Evolutionary conservation across 2,888 invertebrate species (phyloP), one percentile per base, ranked within the genome.

Genomic region (Oscheius sp.): DNA sequence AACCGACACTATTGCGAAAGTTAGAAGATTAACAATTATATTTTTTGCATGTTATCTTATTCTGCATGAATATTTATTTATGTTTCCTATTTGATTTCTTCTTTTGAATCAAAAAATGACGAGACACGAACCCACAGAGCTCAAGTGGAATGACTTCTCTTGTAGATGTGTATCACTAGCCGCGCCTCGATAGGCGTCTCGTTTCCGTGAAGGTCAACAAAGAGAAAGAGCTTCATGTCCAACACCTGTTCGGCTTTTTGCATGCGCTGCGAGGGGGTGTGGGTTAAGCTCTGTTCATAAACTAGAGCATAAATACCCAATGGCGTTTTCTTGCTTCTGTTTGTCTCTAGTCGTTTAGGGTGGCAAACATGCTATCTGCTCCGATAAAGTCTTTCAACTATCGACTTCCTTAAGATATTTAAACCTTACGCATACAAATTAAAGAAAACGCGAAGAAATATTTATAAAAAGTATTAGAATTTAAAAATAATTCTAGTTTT

Each of bases 81-180:
- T 54, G 54, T 33, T 54, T 54, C 20, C 36, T 17, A 32, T 22
- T 36, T 26, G 26, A 50, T n/a, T n/a, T n/a, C n/a, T n/a, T n/a
- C n/a, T n/a, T n/a, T n/a, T n/a, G n/a, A n/a, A n/a, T n/a, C n/a
- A n/a, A n/a, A n/a, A n/a, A n/a, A n/a, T n/a, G n/a, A n/a, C n/a
- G n/a, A n/a, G n/a, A n/a, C n/a, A n/a, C n/a, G n/a, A n/a, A n/a
- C n/a, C n/a, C n/a, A n/a, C n/a, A n/a, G n/a, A 33, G 54, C 54
- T 59, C 59, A 59, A 59, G 59, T 59, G 59, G 59, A 59, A 59
- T 20, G 54, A 30, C 59, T 44, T 41, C 44, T 59, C 54, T 36
- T 59, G 59, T 59, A 59, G 59, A 59, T 59, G 59, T 59, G 59
- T 59, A 59, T 59, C 59, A 59, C 59, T 59, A 26, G 59, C 59